A percentile compares a stretch with the other conserved stretches of the same genome.
Conservation (phyloP, 1,140 invertebrate genomes). For the Drosophila bipectinata region DNA sequence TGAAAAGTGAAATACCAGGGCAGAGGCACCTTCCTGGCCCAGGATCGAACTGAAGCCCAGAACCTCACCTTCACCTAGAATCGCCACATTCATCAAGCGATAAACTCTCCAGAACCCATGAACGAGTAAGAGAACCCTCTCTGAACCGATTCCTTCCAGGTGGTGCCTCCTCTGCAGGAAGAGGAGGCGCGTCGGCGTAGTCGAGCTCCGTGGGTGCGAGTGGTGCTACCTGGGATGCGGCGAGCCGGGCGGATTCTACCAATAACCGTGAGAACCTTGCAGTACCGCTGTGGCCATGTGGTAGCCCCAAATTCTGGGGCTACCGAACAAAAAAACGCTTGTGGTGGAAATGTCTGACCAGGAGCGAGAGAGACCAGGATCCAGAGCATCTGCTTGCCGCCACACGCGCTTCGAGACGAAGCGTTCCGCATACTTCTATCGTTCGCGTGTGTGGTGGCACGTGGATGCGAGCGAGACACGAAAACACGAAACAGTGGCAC, state of each 20-base stretch:
- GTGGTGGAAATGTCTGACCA: slow-evolving; percentile 38
- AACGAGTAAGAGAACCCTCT: slow-evolving; percentile 3
- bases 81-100: slow-evolving; percentile 22
- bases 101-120: neutral
- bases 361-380: slow-evolving; percentile 27
- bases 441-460: slow-evolving; percentile 39
- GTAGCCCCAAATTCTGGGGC: neutral
- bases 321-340: slow-evolving; percentile 34
- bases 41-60: slow-evolving; percentile 6
- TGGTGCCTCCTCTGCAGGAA: slow-evolving; percentile 9
- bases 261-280: slow-evolving; percentile 17
- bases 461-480: slow-evolving; percentile 57
- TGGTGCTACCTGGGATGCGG: slow-evolving; percentile 24
- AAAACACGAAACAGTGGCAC: slow-evolving; percentile 14
- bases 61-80: neutral
- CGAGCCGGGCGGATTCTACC: slow-evolving; percentile 9
- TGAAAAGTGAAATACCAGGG: neutral
- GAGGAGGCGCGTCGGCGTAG: slow-evolving; percentile 4
- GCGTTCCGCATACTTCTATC: slow-evolving; percentile 65
- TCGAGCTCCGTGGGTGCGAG: slow-evolving; percentile 3
- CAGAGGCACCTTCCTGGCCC: slow-evolving; percentile 15
- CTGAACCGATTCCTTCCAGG: slow-evolving; percentile 4
- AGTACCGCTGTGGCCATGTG: slow-evolving; percentile 1
- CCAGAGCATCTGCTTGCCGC: slow-evolving; percentile 50
- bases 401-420: slow-evolving; percentile 45